Base-by-base conservation (phyloP, 1,140 invertebrate species). In the Musca vetustissima region DNA sequence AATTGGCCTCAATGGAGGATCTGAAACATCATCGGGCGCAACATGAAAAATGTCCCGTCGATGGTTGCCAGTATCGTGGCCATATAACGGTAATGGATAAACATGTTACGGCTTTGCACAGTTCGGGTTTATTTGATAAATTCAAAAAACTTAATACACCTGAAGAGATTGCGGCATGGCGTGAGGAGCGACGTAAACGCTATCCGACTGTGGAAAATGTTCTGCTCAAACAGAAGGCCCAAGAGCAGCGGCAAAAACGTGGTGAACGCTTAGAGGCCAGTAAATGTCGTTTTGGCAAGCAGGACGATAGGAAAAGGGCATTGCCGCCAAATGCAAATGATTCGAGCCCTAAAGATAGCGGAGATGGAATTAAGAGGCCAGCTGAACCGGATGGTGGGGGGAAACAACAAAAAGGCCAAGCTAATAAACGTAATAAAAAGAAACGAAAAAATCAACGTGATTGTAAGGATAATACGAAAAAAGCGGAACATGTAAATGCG, bases 91-190 rank as follows among this genome's bases (percentile, higher is more conserved):
- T 95, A 2, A 87, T 96, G 15, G 88, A 90, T 66, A 89, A 90
- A 73, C 94, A 96, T 76, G 88, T 93, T 71, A 84, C 87, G 81
- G 89, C 91, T 85, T 92, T 95, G 84, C 94, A 96, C 82, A 85
- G 84, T 19, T 89, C 89, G 24, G 93, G 93, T 15, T 78, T 94
- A 19, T 95, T 90, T 75, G 86, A 91, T 59, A 90, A 87, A 83
- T 90, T 95, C 65, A 88, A 88, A 74, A 88, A 89, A 74, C 71
- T 92, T 13, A 87, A 90, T 67, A 90, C 89, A 11, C 87, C 90
- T 1, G 92, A 94, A 79, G 92, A 95, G 69, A 90, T 95, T 71
- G 78, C 88, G 57, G 92, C 92, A 81, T 96, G 93, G 92, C 88
- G 88, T 66, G 87, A 86, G 59, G 93, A 95, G 73, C 85, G 94